phyloP scores from a whole-genome alignment of 2,797 vertebrate genomes.

The Synanceia verrucosa region DNA sequence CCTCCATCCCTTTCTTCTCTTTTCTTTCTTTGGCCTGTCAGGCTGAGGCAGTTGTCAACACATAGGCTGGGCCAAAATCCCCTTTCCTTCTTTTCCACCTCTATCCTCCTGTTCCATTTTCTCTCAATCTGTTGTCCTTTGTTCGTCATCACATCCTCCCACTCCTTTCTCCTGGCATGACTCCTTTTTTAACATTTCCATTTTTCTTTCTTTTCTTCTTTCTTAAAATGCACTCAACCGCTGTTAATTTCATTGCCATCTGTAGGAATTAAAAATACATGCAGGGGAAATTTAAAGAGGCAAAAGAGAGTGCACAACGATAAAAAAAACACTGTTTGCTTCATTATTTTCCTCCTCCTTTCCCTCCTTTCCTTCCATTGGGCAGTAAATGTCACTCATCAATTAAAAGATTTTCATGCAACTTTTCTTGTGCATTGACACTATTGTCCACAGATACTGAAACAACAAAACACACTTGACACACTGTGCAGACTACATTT shows the following conservation, averaged over 20 bases:
- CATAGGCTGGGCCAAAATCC: background rate
- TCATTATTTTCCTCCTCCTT: background rate
- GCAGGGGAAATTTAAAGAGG: constrained; percentile 6
- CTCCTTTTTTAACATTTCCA: background rate
- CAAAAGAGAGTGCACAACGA: constrained; percentile 9
- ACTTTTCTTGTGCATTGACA: too few species aligned
- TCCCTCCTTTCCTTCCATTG: background rate
- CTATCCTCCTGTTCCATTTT: background rate
- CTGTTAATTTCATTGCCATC: constrained; percentile 37
- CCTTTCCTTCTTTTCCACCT: constrained; percentile 18
- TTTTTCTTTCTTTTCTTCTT: background rate
- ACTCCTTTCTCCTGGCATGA: background rate
- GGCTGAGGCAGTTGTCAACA: constrained; percentile 40
- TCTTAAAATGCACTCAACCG: constrained; percentile 14
- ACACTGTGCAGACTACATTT: too few species aligned
- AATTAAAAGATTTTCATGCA: too few species aligned
- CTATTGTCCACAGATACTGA: too few species aligned
- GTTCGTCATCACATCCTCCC: constrained; percentile 17
- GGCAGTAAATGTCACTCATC: too few species aligned
- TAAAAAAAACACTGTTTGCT: constrained; percentile 39
- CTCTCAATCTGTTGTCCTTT: constrained; percentile 6
- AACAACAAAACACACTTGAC: too few species aligned
- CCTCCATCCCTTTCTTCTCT: background rate
- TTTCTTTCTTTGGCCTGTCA: constrained; percentile 21
- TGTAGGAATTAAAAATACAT: constrained; percentile 60